Evolutionary conservation across 2,888 invertebrate species (phyloP), one percentile per base, ranked within the genome.

Genomic region (Pheosia gnoma): DNA sequence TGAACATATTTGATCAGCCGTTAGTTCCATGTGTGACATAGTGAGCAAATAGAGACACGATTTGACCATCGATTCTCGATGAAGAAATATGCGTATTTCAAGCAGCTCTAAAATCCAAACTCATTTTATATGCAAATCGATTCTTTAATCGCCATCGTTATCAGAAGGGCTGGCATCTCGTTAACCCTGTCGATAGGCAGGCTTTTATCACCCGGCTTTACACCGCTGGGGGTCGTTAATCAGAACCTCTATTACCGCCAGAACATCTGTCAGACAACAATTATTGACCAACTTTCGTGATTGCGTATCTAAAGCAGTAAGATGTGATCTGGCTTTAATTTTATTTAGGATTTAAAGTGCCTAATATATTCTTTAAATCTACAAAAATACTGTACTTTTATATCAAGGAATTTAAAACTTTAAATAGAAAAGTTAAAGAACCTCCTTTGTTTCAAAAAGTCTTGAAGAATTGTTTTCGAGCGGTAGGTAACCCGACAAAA

Each of bases 221-320:
- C 38, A 59, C 38, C 38, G n/a, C 25, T 9, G n/a, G 7, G n/a
- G 37, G 38, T 49, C 37, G 59, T 43, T 67, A 60, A 60, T 52
- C 47, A 54, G 41, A 52, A 8, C 11, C n/a, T 54, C 56, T 56
- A 60, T 68, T 61, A 55, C 61, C 4, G 11, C 36, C 47, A 54
- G 63, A 55, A 59, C 70, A 61, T 66, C 59, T 72, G 65, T 69
- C 69, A 59, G 60, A 51, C 47, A 47, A 3, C 51, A 13, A 57
- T 58, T 68, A n/a, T 38, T 11, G 38, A 52, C 37, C 56, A 51
- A 68, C 69, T 72, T 70, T 57, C 69, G 69, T 72, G 69, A 25
- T 25, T 25, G 25, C 25, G 25, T 25, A 25, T 25, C 2, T 25
- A 25, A 25, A 25, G 25, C 25, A 2, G 25, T 25, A 25, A 25